These are phyloP conservation scores for Leptatherina wallacei DNA, from an alignment of 2,797 vertebrate genomes.

Conservation along the genomic window DNA sequence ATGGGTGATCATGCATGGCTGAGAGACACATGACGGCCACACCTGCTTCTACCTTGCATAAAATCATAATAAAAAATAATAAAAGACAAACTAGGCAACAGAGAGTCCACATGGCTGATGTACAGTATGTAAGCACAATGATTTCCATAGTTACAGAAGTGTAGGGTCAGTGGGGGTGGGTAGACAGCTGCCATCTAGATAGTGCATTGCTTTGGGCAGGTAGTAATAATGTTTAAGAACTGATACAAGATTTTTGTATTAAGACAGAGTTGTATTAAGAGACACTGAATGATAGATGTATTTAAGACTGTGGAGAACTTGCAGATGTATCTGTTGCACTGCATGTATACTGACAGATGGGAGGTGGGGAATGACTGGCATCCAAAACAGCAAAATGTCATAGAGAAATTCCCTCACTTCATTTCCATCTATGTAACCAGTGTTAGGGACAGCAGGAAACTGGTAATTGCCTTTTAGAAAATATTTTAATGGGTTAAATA, in stretches of 20 bases:
- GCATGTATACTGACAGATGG: slow-evolving; percentile 22
- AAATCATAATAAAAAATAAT: slow-evolving; percentile 39
- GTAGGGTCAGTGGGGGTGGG: slow-evolving; percentile 28
- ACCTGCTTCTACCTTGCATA: slow-evolving; percentile 58
- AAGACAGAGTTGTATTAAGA: slow-evolving; percentile 33
- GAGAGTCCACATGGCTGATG: slow-evolving; percentile 28
- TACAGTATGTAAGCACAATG: slow-evolving; percentile 33
- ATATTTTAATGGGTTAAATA: not conserved
- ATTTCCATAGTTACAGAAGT: slow-evolving; percentile 29
- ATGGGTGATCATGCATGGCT: not conserved
- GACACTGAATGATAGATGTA: slow-evolving; percentile 32
- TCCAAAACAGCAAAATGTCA: slow-evolving; percentile 1
- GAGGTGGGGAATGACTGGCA: slow-evolving; percentile 6
- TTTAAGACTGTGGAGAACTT: slow-evolving; percentile 19
- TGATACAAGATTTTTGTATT: slow-evolving; percentile 36
- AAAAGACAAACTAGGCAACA: slow-evolving; percentile 26
- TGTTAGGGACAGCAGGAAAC: not conserved
- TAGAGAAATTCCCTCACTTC: not conserved
- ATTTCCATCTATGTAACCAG: not conserved
- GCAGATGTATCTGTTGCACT: slow-evolving; percentile 14
- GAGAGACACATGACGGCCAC: slow-evolving; percentile 51
- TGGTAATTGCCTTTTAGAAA: not conserved
- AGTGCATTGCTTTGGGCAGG: slow-evolving; percentile 45
- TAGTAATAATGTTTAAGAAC: slow-evolving; percentile 18
- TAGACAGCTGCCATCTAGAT: slow-evolving; percentile 29